Evolutionary conservation across 2,888 invertebrate species (phyloP).

Genomic region (Archips crataeganus): DNA sequence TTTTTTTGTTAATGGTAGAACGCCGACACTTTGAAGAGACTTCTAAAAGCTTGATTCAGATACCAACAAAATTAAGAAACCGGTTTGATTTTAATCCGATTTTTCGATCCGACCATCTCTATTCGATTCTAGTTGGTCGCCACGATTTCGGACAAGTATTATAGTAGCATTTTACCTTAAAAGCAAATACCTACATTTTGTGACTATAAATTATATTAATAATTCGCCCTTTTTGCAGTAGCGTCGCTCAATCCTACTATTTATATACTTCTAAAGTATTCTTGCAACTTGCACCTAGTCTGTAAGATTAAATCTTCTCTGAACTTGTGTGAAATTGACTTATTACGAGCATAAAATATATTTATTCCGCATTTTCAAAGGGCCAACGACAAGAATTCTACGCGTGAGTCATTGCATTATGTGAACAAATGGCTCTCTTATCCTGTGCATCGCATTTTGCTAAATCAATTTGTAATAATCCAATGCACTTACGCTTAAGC

Average conservation of each 20-base stretch:
- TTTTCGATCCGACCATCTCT: no score
- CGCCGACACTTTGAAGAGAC: no score
- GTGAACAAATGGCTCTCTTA: neutral
- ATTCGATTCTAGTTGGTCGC: no score
- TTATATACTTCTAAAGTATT: neutral
- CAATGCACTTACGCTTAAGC: neutral
- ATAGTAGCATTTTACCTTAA: no score
- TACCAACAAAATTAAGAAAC: no score
- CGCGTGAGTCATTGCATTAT: neutral
- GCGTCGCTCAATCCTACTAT: neutral
- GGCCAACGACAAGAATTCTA: neutral
- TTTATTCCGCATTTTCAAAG: neutral
- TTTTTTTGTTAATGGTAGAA: no score
- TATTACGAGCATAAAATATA: conserved; percentile 2
- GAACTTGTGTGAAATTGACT: neutral
- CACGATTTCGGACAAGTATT: no score
- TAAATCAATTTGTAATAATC: neutral
- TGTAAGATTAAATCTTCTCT: neutral
- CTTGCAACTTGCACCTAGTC: neutral
- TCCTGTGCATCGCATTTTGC: neutral
- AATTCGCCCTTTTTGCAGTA: neutral
- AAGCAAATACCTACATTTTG: neutral
- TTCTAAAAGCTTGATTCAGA: no score
- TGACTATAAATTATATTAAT: neutral
- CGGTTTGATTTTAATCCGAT: no score